These are phyloP conservation scores for Stegana nigrithorax DNA, from an alignment of 2,888 invertebrate genomes.

Conservation along the genomic window DNA sequence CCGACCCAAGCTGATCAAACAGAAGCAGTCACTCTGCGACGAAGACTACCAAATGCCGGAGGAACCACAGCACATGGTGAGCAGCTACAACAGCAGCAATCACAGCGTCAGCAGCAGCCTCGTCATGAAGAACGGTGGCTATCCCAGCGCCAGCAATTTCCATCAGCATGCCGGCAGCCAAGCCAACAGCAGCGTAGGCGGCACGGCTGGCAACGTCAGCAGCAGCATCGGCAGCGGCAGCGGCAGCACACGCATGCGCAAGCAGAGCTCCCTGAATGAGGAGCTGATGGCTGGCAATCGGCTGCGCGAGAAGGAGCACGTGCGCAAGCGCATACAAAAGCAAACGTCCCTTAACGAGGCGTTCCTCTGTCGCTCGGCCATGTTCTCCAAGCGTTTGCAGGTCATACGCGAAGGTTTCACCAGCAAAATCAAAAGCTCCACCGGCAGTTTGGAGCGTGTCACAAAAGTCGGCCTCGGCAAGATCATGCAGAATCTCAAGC, in stretches of 20 bases:
- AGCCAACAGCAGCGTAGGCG: neutral
- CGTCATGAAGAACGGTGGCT: conserved; percentile 43
- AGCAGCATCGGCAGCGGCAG: neutral
- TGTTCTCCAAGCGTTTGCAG: conserved; percentile 67
- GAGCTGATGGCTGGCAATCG: conserved; percentile 90
- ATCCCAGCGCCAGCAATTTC: conserved; percentile 25
- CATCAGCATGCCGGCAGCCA: conserved; percentile 22
- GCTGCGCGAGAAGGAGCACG: conserved; percentile 82
- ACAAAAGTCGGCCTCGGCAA: conserved; percentile 85
- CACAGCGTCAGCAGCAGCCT: conserved; percentile 56
- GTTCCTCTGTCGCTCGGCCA: conserved; percentile 73
- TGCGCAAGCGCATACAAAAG: conserved; percentile 87
- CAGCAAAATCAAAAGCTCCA: conserved; percentile 84
- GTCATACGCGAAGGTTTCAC: conserved; percentile 77
- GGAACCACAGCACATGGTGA: conserved; percentile 56
- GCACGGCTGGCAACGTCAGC: neutral
- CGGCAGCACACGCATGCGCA: conserved; percentile 48
- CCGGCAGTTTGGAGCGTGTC: conserved; percentile 85
- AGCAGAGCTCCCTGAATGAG: conserved; percentile 90
- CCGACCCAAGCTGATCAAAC: conserved; percentile 82
- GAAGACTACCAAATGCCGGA: conserved; percentile 70
- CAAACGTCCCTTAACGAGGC: conserved; percentile 91
- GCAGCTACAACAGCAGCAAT: conserved; percentile 56
- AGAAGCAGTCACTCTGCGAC: conserved; percentile 86
- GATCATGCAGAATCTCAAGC: conserved; percentile 85